phyloP scores from a whole-genome alignment of 2,888 invertebrate genomes.

The Synergus gifuensis region DNA sequence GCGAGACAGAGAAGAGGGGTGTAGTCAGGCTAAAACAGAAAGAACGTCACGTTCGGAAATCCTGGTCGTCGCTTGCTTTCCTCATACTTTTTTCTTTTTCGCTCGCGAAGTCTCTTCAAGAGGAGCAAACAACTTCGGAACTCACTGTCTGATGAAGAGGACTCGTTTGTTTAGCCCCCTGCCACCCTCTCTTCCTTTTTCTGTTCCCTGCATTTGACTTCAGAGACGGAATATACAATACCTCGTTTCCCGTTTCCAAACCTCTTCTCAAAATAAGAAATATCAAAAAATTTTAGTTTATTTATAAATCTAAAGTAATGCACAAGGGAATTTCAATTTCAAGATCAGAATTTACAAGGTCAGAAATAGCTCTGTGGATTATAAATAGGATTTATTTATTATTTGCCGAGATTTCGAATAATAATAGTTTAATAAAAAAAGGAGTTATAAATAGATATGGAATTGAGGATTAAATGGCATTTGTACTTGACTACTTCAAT shows the following conservation, averaged over 20 bases:
- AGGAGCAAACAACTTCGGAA: constrained; percentile 69
- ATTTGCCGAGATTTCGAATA: too few relatives aligned
- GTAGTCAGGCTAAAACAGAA: constrained; percentile 60
- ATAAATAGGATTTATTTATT: too few relatives aligned
- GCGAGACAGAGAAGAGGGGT: constrained; percentile 56
- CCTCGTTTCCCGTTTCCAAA: constrained; percentile 24
- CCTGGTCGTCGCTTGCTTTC: constrained; percentile 57
- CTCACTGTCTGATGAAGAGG: constrained; percentile 68
- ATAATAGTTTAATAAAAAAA: not conserved
- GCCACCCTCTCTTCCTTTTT: constrained; percentile 47
- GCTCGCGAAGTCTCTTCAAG: constrained; percentile 53
- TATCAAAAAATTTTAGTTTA: not conserved
- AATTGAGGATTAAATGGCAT: not conserved
- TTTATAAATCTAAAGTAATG: too few relatives aligned
- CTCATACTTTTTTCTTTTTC: constrained; percentile 41
- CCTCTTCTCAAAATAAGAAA: not conserved
- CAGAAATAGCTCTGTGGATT: too few relatives aligned
- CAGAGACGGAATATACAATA: constrained; percentile 4
- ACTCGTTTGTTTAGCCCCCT: constrained; percentile 67
- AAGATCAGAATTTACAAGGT: too few relatives aligned
- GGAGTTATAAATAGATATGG: not conserved
- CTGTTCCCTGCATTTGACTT: constrained; percentile 41
- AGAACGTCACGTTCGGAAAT: constrained; percentile 68
- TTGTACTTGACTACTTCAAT: not conserved
- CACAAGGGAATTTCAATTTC: too few relatives aligned